These are phyloP conservation scores for Poeciliopsis gracilis DNA, from an alignment of 2,797 vertebrate species.

Conservation along the genomic window DNA sequence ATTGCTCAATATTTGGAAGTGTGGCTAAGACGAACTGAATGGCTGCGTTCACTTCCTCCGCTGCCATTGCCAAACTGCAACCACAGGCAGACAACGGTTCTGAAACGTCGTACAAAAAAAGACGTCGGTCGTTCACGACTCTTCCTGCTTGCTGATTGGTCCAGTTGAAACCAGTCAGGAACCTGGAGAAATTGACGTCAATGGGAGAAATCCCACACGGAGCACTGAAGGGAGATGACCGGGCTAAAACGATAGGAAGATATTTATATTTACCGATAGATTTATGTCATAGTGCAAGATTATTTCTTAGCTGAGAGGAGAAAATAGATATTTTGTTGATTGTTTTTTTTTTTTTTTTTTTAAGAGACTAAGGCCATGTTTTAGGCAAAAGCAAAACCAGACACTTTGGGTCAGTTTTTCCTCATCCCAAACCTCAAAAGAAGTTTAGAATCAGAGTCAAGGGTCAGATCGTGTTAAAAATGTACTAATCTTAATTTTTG, in stretches of 20 bases:
- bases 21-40: too few relatives aligned
- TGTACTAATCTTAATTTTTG: neutral
- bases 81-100: too few relatives aligned
- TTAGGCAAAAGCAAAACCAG: neutral
- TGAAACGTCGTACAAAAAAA: too few relatives aligned
- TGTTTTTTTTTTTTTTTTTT: neutral
- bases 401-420: neutral
- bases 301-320: slow-evolving; percentile 24
- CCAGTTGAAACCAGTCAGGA: too few relatives aligned
- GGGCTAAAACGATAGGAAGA: neutral
- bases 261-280: slow-evolving; percentile 40
- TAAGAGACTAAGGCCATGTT: neutral
- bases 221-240: too few relatives aligned
- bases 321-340: neutral
- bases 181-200: too few relatives aligned
- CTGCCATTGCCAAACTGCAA: too few relatives aligned
- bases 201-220: too few relatives aligned
- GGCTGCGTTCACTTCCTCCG: too few relatives aligned
- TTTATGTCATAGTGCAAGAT: slow-evolving; percentile 21
- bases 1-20: too few relatives aligned
- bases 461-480: neutral
- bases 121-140: too few relatives aligned
- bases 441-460: neutral
- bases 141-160: too few relatives aligned
- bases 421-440: slow-evolving; percentile 5